phyloP scores from a whole-genome alignment of 2,888 invertebrate species.

The Nasonovia ribisnigri region DNA sequence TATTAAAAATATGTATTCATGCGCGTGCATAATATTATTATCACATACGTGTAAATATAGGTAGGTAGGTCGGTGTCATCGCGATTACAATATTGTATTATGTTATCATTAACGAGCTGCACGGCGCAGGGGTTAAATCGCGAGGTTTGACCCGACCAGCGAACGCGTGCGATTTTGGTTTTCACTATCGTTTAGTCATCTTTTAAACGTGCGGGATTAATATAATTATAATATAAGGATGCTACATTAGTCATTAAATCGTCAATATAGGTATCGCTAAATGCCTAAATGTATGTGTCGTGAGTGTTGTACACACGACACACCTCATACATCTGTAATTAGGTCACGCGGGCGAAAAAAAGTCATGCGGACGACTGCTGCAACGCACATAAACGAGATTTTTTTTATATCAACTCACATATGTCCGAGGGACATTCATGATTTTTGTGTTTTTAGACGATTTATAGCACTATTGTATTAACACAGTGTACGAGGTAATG shows the following conservation, averaged over 20 bases:
- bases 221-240: neutral
- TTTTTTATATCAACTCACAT: neutral
- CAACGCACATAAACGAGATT: neutral
- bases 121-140: neutral
- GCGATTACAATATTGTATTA: neutral
- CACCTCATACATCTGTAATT: neutral
- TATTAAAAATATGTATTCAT: neutral
- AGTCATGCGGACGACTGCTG: neutral
- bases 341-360: neutral
- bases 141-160: neutral
- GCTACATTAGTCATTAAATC: neutral
- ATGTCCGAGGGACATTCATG: neutral
- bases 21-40: neutral
- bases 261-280: neutral
- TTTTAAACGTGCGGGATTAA: neutral
- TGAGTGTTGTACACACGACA: neutral
- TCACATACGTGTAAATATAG: neutral
- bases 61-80: neutral
- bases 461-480: neutral
- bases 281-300: neutral
- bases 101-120: neutral
- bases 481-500: no score
- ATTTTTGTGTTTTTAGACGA: neutral
- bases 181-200: neutral
- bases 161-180: neutral